Conservation (phyloP, 1,140 invertebrate species). For the Drosophila malerkotliana region DNA sequence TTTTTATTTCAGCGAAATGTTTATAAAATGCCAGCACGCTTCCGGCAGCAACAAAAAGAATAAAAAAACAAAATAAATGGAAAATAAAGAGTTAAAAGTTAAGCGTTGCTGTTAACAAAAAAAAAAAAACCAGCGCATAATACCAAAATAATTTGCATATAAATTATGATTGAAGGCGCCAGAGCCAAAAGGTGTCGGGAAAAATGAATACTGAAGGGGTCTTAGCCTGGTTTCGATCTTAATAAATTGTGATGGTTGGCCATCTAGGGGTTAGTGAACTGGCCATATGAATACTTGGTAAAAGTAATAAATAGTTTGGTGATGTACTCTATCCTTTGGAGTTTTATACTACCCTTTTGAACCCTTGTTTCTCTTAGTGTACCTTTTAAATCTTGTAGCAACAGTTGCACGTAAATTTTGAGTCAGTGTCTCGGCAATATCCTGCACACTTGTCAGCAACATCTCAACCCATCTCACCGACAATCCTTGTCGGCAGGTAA, state of each 20-base stretch:
- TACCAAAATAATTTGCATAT: conserved; percentile 79
- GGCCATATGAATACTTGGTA: not conserved
- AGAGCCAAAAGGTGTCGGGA: conserved; percentile 34
- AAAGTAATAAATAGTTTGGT: conserved; percentile 28
- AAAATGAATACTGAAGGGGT: conserved; percentile 12
- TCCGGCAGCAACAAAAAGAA: conserved; percentile 37
- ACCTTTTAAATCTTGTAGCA: conserved; percentile 2
- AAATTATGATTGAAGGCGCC: conserved; percentile 70
- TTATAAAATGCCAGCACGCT: conserved; percentile 74
- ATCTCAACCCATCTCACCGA: conserved; percentile 20
- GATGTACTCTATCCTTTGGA: not conserved
- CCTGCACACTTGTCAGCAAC: conserved; percentile 68
- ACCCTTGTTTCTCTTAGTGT: conserved; percentile 1
- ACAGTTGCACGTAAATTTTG: not conserved
- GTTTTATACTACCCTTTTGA: not conserved
- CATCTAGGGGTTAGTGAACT: conserved; percentile 27
- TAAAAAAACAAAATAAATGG: conserved; percentile 1
- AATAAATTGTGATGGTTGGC: conserved; percentile 40
- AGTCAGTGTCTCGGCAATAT: conserved; percentile 51
- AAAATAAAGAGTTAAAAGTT: conserved; percentile 68
- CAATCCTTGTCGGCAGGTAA: conserved; percentile 49
- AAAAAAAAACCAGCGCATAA: conserved; percentile 44
- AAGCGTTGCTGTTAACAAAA: conserved; percentile 49
- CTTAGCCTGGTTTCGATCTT: conserved; percentile 15
- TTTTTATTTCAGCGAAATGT: conserved; percentile 61